These are phyloP conservation scores for Amphipoea lucens DNA, from an alignment of 2,888 invertebrate genomes.

Conservation along the genomic window DNA sequence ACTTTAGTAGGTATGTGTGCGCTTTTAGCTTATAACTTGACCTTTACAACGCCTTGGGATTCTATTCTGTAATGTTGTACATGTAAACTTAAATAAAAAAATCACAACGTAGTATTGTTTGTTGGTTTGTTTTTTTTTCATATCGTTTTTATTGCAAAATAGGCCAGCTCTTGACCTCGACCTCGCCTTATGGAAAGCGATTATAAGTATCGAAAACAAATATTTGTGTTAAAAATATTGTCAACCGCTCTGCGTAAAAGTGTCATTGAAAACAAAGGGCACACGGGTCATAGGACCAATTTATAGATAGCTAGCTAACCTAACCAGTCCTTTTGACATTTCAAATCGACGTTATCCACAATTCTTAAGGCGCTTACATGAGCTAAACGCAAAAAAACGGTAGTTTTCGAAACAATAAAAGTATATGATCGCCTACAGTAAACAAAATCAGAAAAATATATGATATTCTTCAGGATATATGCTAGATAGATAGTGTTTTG, in stretches of 20 bases:
- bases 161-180: not conserved
- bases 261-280: slow-evolving; percentile 3
- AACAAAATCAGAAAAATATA: too few relatives aligned
- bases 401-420: too few relatives aligned
- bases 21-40: too few relatives aligned
- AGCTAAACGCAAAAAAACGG: too few relatives aligned
- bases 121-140: not conserved
- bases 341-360: slow-evolving; percentile 11
- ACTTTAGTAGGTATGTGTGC: too few relatives aligned
- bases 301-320: not conserved
- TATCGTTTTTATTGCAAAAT: not conserved
- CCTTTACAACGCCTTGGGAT: not conserved
- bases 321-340: slow-evolving; percentile 1
- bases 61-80: not conserved
- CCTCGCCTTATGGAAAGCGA: not conserved
- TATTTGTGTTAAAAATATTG: not conserved
- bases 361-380: too few relatives aligned
- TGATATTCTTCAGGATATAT: too few relatives aligned
- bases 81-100: not conserved
- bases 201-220: too few relatives aligned
- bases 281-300: not conserved
- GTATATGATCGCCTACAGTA: too few relatives aligned
- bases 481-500: too few relatives aligned
- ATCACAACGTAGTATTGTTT: not conserved
- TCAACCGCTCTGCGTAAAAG: not conserved